Evolutionary conservation across 2,113 vertebrate species (phyloP), one percentile per base, ranked within the genome.

Genomic region (Ochotona princeps): DNA sequence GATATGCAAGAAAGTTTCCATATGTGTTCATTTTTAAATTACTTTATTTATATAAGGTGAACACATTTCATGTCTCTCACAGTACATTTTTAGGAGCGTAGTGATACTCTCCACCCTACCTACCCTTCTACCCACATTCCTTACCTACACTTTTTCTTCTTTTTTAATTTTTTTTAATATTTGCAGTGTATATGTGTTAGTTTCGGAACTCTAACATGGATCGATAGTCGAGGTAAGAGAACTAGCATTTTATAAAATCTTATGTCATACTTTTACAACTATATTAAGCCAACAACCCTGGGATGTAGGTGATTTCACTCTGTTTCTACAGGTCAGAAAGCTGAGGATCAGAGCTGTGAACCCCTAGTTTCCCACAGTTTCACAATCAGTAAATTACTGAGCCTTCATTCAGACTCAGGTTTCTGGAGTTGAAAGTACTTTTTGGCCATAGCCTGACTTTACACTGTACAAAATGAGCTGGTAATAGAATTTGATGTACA

Each of bases 1-100:
- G 65, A 49, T 3, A n/a, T 89, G 70, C 80, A 94, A 85, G 83
- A 92, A 89, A 74, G 25, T 87, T 89, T 89, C 67, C 67, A 89
- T 60, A 20, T 30, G 74, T 85, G 74, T 87, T 57, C 14, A 57
- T 57, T 57, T 57, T 57, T 57, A 57, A 57, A 44, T 44, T 44
- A 44, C 38, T 44, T 44, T 44, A 3, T 44, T 44, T 44, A 3
- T 44, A 44, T 44, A 44, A 44, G 38, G 38, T 44, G 38, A 44
- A 44, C 38, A 44, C 38, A 44, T 44, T 44, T 44, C 38, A 44
- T 44, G 38, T 6, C 38, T 44, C 38, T 44, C 38, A 44, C 38
- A 44, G n/a, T n/a, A n/a, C n/a, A n/a, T n/a, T n/a, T n/a, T n/a
- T n/a, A n/a, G n/a, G n/a, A n/a, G n/a, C n/a, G n/a, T n/a, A n/a